A percentile compares a stretch with the other conserved stretches of the same genome.
phyloP scores from a whole-genome alignment of 2,888 invertebrate species.

The Limnephilus marmoratus region DNA sequence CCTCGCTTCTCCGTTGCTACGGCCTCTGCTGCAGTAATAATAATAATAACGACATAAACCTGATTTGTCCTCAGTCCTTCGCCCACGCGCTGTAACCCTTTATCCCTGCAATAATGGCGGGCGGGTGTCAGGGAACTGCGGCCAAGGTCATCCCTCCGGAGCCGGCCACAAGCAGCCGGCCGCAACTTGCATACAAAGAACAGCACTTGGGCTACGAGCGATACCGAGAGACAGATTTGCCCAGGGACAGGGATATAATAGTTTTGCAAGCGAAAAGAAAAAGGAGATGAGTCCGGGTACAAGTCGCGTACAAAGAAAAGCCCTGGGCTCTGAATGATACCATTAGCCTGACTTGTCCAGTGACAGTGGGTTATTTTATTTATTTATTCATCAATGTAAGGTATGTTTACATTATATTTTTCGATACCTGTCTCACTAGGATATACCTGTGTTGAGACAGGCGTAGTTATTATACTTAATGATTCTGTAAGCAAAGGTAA shows the following conservation, averaged over 20 bases:
- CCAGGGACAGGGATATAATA: background rate
- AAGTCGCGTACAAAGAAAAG: slow-evolving; percentile 7
- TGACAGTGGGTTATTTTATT: background rate
- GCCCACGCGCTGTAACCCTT: background rate
- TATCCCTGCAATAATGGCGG: background rate
- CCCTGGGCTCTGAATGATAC: slow-evolving; percentile 2
- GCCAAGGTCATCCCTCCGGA: slow-evolving; percentile 30
- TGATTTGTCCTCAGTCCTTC: background rate
- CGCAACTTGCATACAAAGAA: slow-evolving; percentile 17
- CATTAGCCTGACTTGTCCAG: background rate
- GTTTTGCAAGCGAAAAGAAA: too few species aligned
- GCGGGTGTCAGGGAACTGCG: slow-evolving; percentile 26
- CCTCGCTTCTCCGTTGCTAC: background rate
- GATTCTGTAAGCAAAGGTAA: background rate
- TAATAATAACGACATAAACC: background rate
- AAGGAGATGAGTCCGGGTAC: background rate
- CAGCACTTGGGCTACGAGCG: background rate
- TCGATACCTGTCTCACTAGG: too few species aligned
- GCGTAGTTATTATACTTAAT: background rate
- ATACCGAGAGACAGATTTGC: background rate
- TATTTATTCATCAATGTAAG: too few species aligned
- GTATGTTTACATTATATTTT: too few species aligned
- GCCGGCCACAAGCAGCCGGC: background rate
- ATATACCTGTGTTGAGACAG: too few species aligned
- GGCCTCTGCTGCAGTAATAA: background rate